A percentile compares a stretch with the other conserved stretches of the same genome.
Evolutionary conservation across 1,140 invertebrate species (phyloP).

Genomic region (Pseudachorutes palmiensis): DNA sequence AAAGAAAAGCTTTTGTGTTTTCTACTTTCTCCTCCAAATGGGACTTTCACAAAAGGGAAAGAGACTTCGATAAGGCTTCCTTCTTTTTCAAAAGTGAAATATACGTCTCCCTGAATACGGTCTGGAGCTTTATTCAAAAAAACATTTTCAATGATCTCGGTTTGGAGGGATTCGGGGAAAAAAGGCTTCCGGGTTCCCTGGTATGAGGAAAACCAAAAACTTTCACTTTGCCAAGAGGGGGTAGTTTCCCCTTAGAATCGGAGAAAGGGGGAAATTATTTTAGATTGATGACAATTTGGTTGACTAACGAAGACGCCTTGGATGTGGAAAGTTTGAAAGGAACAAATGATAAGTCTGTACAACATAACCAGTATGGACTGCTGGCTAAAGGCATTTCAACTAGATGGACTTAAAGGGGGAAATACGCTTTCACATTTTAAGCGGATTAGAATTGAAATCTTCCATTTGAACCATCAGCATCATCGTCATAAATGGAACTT

Average conservation of each 20-base stretch:
- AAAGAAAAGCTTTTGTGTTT: conserved; percentile 10
- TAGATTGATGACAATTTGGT: not conserved
- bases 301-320: not conserved
- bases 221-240: not conserved
- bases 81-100: not conserved
- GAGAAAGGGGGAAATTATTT: too few species aligned
- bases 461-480: too few species aligned
- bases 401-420: too few species aligned
- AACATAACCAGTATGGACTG: not conserved
- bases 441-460: too few species aligned
- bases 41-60: too few species aligned
- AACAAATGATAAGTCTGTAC: not conserved
- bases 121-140: not conserved
- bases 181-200: not conserved
- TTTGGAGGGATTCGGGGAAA: not conserved
- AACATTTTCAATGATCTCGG: not conserved
- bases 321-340: not conserved
- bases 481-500: too few species aligned
- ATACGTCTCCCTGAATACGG: not conserved
- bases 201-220: not conserved
- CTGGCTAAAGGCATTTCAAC: too few species aligned
- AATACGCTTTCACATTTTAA: too few species aligned
- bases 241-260: too few species aligned
- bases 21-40: too few species aligned
- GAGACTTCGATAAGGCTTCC: conserved; percentile 5